A percentile compares a stretch with the other conserved stretches of the same genome.
Conservation (phyloP, 2,888 invertebrate species). For the Eupithecia subumbrata region DNA sequence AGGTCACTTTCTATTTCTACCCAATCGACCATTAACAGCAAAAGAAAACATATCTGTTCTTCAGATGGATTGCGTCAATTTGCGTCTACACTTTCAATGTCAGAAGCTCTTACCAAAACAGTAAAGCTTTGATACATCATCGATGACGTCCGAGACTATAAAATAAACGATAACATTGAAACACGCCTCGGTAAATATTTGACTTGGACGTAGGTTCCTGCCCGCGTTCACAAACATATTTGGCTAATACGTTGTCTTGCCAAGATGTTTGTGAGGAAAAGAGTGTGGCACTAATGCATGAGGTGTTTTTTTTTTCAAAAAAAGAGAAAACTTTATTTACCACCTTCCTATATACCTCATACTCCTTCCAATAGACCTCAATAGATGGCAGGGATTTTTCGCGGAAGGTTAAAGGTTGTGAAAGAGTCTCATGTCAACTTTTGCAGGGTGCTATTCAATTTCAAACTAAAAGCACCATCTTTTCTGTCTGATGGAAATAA, state of each 20-base stretch:
- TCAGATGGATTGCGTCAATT: background rate
- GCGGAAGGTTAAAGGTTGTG: too few species aligned
- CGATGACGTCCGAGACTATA: constrained; percentile 12
- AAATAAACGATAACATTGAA: constrained; percentile 11
- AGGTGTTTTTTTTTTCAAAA: too few species aligned
- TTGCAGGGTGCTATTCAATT: too few species aligned
- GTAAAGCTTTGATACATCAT: constrained; percentile 5
- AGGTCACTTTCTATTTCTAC: background rate
- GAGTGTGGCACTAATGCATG: background rate
- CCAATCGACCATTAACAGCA: background rate
- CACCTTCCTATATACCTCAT: too few species aligned
- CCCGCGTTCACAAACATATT: constrained; percentile 29
- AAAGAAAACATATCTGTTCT: background rate
- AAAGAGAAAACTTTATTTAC: too few species aligned
- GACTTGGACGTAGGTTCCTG: constrained; percentile 6
- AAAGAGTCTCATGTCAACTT: too few species aligned
- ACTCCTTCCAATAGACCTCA: too few species aligned
- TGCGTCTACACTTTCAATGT: background rate
- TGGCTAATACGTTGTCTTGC: constrained; percentile 27
- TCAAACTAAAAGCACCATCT: too few species aligned
- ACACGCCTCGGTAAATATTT: constrained; percentile 13
- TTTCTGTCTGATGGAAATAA: too few species aligned
- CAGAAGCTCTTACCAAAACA: background rate
- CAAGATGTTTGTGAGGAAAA: background rate
- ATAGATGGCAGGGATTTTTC: too few species aligned